Evolutionary conservation across 2,888 invertebrate species (phyloP), one percentile per base, ranked within the genome.

Genomic region (Hyles lineata): DNA sequence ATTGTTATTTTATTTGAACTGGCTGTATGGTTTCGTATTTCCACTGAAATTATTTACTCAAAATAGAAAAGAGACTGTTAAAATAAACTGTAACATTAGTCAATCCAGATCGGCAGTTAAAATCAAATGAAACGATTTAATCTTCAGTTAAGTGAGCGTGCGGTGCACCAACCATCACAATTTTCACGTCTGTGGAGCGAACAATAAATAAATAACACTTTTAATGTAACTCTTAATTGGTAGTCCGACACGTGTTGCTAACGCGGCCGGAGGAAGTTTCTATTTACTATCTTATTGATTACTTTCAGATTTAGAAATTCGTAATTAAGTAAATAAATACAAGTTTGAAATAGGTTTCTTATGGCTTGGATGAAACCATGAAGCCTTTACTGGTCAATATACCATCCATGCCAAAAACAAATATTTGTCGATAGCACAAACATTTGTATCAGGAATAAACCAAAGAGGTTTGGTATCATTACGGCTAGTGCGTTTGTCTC

Each of bases 151-250:
- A 67, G 67, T 67, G 35, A 25, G 17, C 25, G 43, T 50, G 67
- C 21, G 43, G 23, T 17, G 15, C 23, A 23, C 50, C 21, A 15
- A 35, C 61, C 60, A 23, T 70, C 74, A 59, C 71, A 67, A 59
- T 78, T 76, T 79, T 77, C 79, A 77, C 79, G 50, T 77, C 70
- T 61, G 59, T 35, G 67, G 62, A 74, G 70, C 71, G 62, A 73
- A 72, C 74, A 72, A 74, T 75, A 76, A 61, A 73, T 76, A 72
- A 75, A 74, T 76, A 72, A 62, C 59, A 72, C 55, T 55, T 15
- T 15, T 75, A 76, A 76, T 77, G 74, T 77, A 74, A 72, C 74
- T 78, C 74, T 76, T 79, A 81, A 80, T 81, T 80, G 80, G 77
- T 58, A 72, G 76, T 71, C 23, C 50, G 60, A 69, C 29, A 69